Evolutionary conservation across 2,113 vertebrate genomes (phyloP), one percentile per base, ranked within the genome.

Genomic region (Hucho hucho): DNA sequence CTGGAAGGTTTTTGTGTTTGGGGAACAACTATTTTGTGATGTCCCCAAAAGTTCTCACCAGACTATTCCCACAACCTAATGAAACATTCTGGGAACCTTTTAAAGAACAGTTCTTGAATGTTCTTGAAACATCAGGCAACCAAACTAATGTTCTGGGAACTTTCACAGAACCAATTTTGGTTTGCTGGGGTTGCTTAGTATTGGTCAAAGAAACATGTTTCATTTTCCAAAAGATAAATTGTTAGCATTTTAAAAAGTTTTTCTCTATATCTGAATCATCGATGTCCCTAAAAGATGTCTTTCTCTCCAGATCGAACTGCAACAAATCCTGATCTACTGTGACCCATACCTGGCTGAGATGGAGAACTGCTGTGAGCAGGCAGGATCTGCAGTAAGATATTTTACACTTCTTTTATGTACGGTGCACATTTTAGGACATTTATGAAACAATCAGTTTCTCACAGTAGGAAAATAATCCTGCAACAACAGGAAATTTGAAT

Each of bases 301-400:
- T 81, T 85, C 75, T 69, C 64, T 73, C 66, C 89, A 99, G 97
- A 94, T 99, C 89, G 98, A 99, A 92, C 91, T 99, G 87, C 95
- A 93, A 49, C 94, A 88, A 65, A 77, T 99, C 84, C 84, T 93
- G 70, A 82, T 99, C 87, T 97, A 97, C 91, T 98, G 97, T 88
- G 93, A 95, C 87, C 92, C 95, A 65, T 92, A 94, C 69, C 69
- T 95, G 87, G 91, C 91, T 58, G 83, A 91, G 78, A 91, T 95
- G 89, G 94, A 96, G 87, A 93, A 85, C 0, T 98, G 97, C 87
- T 98, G 97, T 76, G 94, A 97, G 80, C 82, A 96, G 76, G 90
- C 92, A 75, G 87, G 92, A 64, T 84, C 92, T 72, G 90, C 91
- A 91, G 97, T 99, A 93, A 94, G 91, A 82, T 84, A 1, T 11